Evolutionary conservation across 92 coral and sea anemone genomes (phyloP).

Genomic region (Phenganax subtilis): DNA sequence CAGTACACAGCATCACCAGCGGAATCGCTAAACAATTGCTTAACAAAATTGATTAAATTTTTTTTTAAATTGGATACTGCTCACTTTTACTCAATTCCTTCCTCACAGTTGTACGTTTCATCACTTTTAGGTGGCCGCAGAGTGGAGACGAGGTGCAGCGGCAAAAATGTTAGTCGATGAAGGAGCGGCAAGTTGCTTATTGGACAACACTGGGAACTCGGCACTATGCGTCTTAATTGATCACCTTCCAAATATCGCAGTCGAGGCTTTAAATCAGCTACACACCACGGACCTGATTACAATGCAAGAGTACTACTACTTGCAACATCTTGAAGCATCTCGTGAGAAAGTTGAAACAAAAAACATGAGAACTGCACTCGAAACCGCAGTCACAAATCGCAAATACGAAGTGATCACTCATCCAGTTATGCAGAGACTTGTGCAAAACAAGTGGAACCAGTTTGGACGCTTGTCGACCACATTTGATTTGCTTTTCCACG

Average conservation of each 20-base stretch:
- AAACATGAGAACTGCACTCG: constrained; percentile 16
- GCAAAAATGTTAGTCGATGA: constrained; percentile 28
- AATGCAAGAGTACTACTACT: constrained; percentile 11
- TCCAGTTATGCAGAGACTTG: constrained; percentile 36
- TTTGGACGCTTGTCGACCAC: constrained; percentile 27
- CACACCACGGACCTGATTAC: constrained; percentile 23
- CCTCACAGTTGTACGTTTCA: not conserved
- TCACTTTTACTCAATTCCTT: constrained; percentile 26
- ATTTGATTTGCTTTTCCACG: constrained; percentile 23
- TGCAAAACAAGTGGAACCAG: constrained; percentile 28
- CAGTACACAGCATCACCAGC: too few relatives aligned
- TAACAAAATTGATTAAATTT: too few relatives aligned
- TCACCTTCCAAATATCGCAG: constrained; percentile 32
- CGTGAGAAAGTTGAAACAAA: constrained; percentile 20
- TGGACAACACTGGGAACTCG: constrained; percentile 35
- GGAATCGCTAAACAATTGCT: too few relatives aligned
- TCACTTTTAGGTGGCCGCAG: constrained; percentile 26
- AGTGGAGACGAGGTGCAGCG: constrained; percentile 20
- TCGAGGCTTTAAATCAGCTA: constrained; percentile 25
- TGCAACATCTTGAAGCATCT: constrained; percentile 39
- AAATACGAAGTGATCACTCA: constrained; percentile 36
- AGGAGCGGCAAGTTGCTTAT: constrained; percentile 35
- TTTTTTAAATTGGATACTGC: not conserved
- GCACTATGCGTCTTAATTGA: constrained; percentile 32
- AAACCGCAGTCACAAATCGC: constrained; percentile 23